These are phyloP conservation scores for Beaufortia kweichowensis DNA, from an alignment of 2,113 vertebrate species.

Conservation along the genomic window DNA sequence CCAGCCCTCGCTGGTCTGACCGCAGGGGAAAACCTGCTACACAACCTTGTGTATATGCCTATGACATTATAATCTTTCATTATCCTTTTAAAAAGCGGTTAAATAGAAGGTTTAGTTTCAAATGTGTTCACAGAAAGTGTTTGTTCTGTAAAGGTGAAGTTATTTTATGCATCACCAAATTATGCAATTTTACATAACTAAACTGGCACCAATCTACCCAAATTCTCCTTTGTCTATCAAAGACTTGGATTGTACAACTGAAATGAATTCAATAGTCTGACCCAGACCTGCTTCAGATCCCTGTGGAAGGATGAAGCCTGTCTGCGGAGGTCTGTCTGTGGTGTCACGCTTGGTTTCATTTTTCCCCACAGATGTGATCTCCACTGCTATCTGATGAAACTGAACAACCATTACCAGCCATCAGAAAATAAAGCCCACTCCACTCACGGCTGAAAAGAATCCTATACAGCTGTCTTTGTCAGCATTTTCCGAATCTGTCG, in stretches of 20 bases:
- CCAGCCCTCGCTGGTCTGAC: conserved; percentile 72
- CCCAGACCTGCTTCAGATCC: conserved; percentile 65
- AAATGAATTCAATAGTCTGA: conserved; percentile 75
- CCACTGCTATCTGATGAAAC: conserved; percentile 92
- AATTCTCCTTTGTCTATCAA: neutral
- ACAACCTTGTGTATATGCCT: conserved; percentile 51
- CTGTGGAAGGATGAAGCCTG: conserved; percentile 59
- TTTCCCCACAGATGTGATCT: conserved; percentile 88
- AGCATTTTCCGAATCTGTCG: conserved; percentile 89
- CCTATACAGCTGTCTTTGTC: conserved; percentile 89
- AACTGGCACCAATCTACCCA: neutral
- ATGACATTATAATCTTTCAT: too few relatives aligned
- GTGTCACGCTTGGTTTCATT: conserved; percentile 92
- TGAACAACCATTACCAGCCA: conserved; percentile 88
- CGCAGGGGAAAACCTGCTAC: conserved; percentile 63
- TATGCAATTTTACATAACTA: too few relatives aligned
- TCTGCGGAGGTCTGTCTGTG: conserved; percentile 81
- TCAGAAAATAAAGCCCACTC: conserved; percentile 89
- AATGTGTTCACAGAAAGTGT: too few relatives aligned
- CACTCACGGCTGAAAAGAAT: conserved; percentile 85
- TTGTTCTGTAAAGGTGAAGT: too few relatives aligned
- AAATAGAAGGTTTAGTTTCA: too few relatives aligned
- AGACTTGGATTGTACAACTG: neutral
- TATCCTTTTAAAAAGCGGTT: too few relatives aligned
- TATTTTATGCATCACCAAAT: too few relatives aligned